Percentiles rank a stretch among this genome's conserved stretches.
Conservation (phyloP, 2,888 invertebrate species). For the Drosophila ustulata region DNA sequence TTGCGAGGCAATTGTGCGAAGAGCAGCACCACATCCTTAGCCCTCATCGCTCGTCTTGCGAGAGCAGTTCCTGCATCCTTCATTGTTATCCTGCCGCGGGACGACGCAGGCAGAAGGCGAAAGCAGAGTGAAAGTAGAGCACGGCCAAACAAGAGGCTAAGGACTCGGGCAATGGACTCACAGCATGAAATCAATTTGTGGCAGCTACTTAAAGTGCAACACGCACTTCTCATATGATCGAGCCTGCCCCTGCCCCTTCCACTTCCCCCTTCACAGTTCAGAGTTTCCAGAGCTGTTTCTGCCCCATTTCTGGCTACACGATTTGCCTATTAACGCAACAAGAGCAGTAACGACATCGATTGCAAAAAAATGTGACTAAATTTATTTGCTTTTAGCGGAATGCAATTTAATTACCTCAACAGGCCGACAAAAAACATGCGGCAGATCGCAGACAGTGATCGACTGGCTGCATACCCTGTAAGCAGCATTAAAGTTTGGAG, state of each 20-base stretch:
- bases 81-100: conserved; percentile 46
- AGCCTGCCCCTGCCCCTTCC: not conserved
- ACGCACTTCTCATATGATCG: conserved; percentile 34
- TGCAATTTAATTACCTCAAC: conserved; percentile 72
- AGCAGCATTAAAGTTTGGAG: not conserved
- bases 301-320: conserved; percentile 48
- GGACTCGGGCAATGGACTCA: conserved; percentile 29
- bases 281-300: not conserved
- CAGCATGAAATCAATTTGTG: conserved; percentile 79
- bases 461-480: conserved; percentile 11
- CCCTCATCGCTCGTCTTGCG: conserved; percentile 1
- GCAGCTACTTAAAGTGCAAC: conserved; percentile 78
- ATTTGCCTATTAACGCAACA: conserved; percentile 69
- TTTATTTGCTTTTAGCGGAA: conserved; percentile 54
- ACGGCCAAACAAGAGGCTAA: conserved; percentile 34
- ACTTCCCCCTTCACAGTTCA: too few species aligned
- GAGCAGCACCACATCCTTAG: conserved; percentile 33
- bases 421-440: conserved; percentile 17
- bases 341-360: conserved; percentile 11
- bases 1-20: conserved; percentile 44
- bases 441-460: not conserved
- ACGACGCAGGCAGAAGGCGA: not conserved
- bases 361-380: conserved; percentile 51
- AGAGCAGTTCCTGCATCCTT: conserved; percentile 40
- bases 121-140: conserved; percentile 50